Base-by-base conservation (phyloP, 1,140 invertebrate species). In the Apis cerana region DNA sequence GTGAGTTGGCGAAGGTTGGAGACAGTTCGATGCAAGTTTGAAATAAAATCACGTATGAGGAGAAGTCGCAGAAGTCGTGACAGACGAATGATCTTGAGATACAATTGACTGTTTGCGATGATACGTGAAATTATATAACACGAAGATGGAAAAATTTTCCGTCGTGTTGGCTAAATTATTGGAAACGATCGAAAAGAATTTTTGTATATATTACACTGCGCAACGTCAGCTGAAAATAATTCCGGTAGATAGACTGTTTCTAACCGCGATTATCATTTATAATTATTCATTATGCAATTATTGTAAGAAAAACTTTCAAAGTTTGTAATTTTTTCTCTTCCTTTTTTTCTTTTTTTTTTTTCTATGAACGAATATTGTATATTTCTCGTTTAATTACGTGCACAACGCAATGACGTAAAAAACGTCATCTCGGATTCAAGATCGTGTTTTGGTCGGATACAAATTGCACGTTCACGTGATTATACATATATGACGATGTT, bases 171-270 rank as follows among this genome's bases (percentile, higher is more conserved):
- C 0, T 9, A 17, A 81, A 81, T 67, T 75, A 17, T 67, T 1
- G 1, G 4, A 15, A 13, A 67, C n/a, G 33, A 3, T 58, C 71
- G 13, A 58, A 56, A 21, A 70, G 21, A 56, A 74, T 74, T 74
- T n/a, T 3, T 13, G 10, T 17, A n/a, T 43, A 43, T 7, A 43
- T 43, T 43, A 43, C 2, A 21, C 19, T 12, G 10, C 17, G n/a
- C 70, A 15, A 65, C 15, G 70, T 74, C 21, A 19, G 78, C 50
- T 21, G 70, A 80, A 67, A 19, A 67, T n/a, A 3, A 68, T 48
- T 68, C 52, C 10, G 2, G 0, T 27, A 8, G 15, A 68, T 3
- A 5, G 9, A 43, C 7, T 7, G 4, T 19, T 48, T 1, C 0
- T 48, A 3, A n/a, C 15, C 50, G 5, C 13, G 21, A 56, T 2